Evolutionary conservation across 2,113 vertebrate species (phyloP).

Genomic region (Orientallactaga bullata): DNA sequence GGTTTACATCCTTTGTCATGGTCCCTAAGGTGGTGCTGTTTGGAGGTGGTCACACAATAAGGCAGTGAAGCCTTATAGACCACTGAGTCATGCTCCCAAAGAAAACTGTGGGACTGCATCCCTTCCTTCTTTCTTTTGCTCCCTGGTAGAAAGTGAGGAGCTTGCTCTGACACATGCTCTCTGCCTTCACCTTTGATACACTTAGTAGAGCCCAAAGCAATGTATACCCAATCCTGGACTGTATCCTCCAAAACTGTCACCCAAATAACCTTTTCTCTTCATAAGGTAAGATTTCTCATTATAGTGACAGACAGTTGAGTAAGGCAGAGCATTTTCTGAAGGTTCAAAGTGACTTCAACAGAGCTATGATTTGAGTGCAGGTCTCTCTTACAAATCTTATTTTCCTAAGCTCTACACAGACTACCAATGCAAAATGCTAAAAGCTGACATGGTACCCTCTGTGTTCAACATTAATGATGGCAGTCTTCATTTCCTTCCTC

Average conservation of each 20-base stretch:
- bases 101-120: too few species aligned
- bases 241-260: not conserved
- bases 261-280: not conserved
- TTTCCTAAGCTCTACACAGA: not conserved
- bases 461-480: not conserved
- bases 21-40: not conserved
- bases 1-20: not conserved
- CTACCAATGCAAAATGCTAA: not conserved
- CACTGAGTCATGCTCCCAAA: not conserved
- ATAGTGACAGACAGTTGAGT: not conserved
- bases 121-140: not conserved
- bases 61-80: too few species aligned
- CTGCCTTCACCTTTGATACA: not conserved
- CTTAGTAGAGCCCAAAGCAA: not conserved
- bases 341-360: not conserved
- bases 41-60: not conserved
- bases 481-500: conserved; percentile 8
- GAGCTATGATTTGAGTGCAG: not conserved
- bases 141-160: too few species aligned
- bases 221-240: not conserved
- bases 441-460: not conserved
- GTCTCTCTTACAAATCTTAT: not conserved
- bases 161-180: too few species aligned
- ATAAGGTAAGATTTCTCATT: not conserved
- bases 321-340: not conserved